Evolutionary conservation across 1,140 invertebrate species (phyloP).

Genomic region (Calliphora vicina): DNA sequence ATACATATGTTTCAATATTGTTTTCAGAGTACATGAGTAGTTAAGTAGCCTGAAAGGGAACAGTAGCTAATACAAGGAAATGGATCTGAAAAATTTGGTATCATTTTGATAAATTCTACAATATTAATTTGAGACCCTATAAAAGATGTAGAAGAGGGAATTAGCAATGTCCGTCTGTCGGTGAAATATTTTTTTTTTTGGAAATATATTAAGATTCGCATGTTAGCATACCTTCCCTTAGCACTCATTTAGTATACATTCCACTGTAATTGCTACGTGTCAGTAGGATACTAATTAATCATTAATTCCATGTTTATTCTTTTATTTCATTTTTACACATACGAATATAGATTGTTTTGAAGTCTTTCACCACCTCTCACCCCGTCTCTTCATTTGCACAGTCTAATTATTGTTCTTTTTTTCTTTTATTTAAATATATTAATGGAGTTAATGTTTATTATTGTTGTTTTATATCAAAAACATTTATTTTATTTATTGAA

Average conservation of each 20-base stretch:
- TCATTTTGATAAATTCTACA: too few species aligned
- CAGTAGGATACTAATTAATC: constrained; percentile 13
- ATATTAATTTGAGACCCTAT: too few species aligned
- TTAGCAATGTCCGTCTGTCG: too few species aligned
- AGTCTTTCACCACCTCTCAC: background rate
- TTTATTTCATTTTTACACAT: background rate
- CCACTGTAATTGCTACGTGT: background rate
- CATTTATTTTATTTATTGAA: background rate
- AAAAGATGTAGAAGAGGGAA: too few species aligned
- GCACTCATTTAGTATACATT: background rate
- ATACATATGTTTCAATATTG: too few species aligned
- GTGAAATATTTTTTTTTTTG: too few species aligned
- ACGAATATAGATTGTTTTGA: background rate
- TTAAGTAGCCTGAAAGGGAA: too few species aligned
- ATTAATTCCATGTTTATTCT: constrained; percentile 1
- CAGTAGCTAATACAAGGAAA: too few species aligned
- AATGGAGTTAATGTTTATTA: background rate
- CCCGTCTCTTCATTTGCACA: background rate
- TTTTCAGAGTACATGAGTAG: too few species aligned
- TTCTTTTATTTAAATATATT: background rate
- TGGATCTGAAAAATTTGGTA: too few species aligned
- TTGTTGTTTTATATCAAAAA: background rate
- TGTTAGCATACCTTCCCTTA: too few species aligned
- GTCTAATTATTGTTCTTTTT: constrained; percentile 5
- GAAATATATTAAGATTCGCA: too few species aligned